Percentiles rank a stretch among this genome's conserved stretches.
Evolutionary conservation across 2,113 vertebrate genomes (phyloP).

Genomic region (Gavia stellata): DNA sequence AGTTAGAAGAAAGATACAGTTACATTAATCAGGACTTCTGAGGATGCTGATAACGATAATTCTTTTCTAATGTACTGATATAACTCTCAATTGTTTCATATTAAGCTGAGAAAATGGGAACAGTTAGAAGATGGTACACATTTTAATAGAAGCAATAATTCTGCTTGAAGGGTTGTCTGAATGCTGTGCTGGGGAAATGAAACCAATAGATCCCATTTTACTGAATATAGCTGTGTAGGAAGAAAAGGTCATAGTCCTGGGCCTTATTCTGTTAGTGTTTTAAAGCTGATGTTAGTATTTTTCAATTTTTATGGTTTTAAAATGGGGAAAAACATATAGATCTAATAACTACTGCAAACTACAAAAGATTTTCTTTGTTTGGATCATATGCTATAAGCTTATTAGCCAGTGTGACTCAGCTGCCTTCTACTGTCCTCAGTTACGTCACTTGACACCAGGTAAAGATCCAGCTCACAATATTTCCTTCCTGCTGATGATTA

Average conservation of each 20-base stretch:
- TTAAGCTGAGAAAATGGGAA: slow-evolving; percentile 61
- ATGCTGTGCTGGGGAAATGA: slow-evolving; percentile 68
- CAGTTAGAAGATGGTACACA: slow-evolving; percentile 58
- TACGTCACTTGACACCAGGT: background rate
- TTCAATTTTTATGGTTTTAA: slow-evolving; percentile 10
- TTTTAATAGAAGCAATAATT: slow-evolving; percentile 77
- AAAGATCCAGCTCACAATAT: background rate
- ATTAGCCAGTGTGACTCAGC: background rate
- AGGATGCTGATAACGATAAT: slow-evolving; percentile 67
- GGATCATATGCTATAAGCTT: background rate
- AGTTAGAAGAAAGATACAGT: slow-evolving; percentile 27
- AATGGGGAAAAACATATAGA: background rate
- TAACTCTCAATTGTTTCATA: slow-evolving; percentile 72
- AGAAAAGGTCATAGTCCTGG: slow-evolving; percentile 6
- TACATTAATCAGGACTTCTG: slow-evolving; percentile 61
- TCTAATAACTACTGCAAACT: background rate
- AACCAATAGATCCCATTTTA: slow-evolving; percentile 64
- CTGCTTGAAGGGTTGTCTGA: slow-evolving; percentile 66
- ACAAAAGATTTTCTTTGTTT: background rate
- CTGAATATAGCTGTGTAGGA: slow-evolving; percentile 6
- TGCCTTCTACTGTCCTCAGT: background rate
- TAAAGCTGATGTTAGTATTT: slow-evolving; percentile 20
- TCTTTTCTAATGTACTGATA: slow-evolving; percentile 68
- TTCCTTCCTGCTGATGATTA: background rate
- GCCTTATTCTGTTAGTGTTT: slow-evolving; percentile 23